Base-by-base conservation (phyloP, 1,140 invertebrate species). In the Cataglyphis hispanica region DNA sequence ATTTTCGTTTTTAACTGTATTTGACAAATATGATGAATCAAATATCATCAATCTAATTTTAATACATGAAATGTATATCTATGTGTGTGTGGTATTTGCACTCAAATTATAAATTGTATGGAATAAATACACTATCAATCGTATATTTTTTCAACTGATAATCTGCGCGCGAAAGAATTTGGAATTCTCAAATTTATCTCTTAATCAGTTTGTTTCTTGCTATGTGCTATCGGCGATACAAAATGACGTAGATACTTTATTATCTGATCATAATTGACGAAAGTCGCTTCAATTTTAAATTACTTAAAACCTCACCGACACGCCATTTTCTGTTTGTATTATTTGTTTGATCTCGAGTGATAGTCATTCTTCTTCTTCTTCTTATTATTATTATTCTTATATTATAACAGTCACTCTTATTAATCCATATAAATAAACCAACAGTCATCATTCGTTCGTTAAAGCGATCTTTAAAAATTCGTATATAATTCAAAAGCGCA, bases 261-360 rank as follows among this genome's bases (percentile, higher is more conserved):
- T 77, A 80, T 74, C 66, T 77, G 56, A 31, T 80, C 84, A 83
- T 70, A 87, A 86, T 83, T 72, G 64, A 50, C 66, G 61, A 61
- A 19, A 78, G 58, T 78, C 46, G 63, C 46, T 53, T 37, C 64
- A 16, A 31, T 53, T 69, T 43, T 37, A 27, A 53, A 46, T 22
- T 4, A 27, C 4, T 58, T 61, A 27, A 76, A 63, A 37, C 22
- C 43, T 58, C 19, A 25, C 25, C 16, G 27, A 60, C 19, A 60
- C 19, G 56, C 25, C 7, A 4, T 40, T 37, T 19, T 61, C 11
- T 19, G 64, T n/a, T 64, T 50, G 19, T 50, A 16, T 31, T 34
- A n/a, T 50, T 78, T 58, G n/a, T 19, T 56, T 37, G 74, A 5
- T 66, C 85, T 87, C 43, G 77, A 25, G 31, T 40, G 40, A 76